phyloP scores from a whole-genome alignment of 2,113 vertebrate genomes.

The Pleuronectes platessa region DNA sequence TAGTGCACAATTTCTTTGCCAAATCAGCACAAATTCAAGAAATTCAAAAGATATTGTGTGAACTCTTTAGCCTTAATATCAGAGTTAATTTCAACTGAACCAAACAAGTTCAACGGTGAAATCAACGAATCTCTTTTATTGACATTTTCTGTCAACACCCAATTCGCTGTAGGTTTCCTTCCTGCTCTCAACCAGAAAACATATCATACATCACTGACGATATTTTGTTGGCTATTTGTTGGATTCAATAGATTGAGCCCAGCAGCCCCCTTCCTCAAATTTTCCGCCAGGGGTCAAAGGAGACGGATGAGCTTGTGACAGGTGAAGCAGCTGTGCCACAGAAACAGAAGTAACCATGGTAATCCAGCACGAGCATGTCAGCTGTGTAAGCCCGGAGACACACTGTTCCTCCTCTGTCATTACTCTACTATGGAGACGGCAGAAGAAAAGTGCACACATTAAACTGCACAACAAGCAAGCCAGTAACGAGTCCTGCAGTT shows the following conservation, averaged over 20 bases:
- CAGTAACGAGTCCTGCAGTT: conserved; percentile 41
- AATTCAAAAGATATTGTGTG: no score
- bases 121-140: no score
- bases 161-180: conserved; percentile 2
- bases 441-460: conserved; percentile 11
- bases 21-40: no score
- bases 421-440: conserved; percentile 34
- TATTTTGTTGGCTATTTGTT: conserved; percentile 3
- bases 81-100: not conserved
- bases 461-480: conserved; percentile 44
- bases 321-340: conserved; percentile 35
- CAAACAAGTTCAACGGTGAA: not conserved
- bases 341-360: conserved; percentile 45
- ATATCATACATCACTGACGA: not conserved
- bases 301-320: conserved; percentile 52
- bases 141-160: conserved; percentile 10
- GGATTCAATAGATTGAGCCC: conserved; percentile 14
- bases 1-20: no score
- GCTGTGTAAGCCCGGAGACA: conserved; percentile 32
- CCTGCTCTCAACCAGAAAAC: conserved; percentile 9
- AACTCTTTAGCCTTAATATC: not conserved
- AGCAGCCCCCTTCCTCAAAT: not conserved
- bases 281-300: conserved; percentile 49
- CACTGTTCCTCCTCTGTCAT: conserved; percentile 38
- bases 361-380: conserved; percentile 45